Percentiles rank a stretch among this genome's conserved stretches.
Conservation (phyloP, 1,140 invertebrate genomes). For the Gonioctena quinquepunctata region DNA sequence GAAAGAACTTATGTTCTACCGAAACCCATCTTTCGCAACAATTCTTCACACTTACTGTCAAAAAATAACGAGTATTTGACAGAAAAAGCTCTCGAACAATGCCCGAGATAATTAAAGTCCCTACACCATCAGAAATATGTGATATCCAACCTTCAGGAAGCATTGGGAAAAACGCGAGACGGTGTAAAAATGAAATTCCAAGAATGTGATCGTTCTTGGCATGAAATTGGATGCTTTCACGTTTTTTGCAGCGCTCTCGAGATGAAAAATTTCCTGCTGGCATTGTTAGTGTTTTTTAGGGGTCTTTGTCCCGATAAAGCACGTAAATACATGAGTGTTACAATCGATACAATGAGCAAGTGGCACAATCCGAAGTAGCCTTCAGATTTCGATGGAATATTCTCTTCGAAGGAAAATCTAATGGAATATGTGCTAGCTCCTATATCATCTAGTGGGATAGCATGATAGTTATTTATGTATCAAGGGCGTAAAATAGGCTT, state of each 20-base stretch:
- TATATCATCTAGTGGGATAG: too few species aligned
- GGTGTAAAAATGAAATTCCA: background rate
- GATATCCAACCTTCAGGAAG: background rate
- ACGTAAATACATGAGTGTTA: background rate
- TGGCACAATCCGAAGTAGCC: too few species aligned
- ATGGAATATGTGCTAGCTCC: too few species aligned
- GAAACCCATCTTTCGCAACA: background rate
- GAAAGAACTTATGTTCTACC: too few species aligned
- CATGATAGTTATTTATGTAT: too few species aligned
- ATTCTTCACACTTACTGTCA: background rate
- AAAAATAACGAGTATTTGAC: background rate
- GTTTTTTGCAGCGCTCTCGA: background rate
- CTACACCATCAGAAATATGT: background rate
- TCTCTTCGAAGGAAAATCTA: too few species aligned
- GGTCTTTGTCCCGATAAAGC: background rate
- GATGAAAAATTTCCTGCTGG: background rate
- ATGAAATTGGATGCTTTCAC: background rate
- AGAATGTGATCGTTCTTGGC: background rate
- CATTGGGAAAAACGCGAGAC: background rate
- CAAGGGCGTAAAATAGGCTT: too few species aligned
- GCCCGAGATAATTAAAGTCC: background rate
- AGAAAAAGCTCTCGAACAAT: background rate
- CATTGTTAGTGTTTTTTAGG: background rate
- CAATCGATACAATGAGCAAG: background rate
- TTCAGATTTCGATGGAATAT: too few species aligned